A percentile compares a stretch with the other conserved stretches of the same genome.
Conservation (phyloP, 2,113 vertebrate species). For the Dolichotis patagonum region DNA sequence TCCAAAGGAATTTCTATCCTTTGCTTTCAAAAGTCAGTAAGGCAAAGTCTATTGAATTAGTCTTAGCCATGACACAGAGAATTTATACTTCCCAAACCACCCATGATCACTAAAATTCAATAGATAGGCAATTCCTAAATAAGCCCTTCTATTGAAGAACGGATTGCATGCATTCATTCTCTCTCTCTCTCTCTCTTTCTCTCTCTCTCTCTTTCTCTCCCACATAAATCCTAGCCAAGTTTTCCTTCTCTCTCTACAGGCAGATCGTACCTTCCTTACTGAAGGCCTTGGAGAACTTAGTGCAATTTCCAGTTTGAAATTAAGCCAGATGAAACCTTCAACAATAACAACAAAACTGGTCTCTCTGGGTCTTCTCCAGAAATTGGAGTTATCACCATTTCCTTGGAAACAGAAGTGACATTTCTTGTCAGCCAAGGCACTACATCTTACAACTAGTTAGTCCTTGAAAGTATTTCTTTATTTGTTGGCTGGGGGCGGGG, state of each 20-base stretch:
- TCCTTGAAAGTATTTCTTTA: conserved; percentile 69
- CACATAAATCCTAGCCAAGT: neutral
- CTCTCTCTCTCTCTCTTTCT: conserved; percentile 23
- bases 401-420: conserved; percentile 15
- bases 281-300: conserved; percentile 51
- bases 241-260: neutral
- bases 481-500: neutral
- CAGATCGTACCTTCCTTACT: neutral
- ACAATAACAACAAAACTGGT: neutral
- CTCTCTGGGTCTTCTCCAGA: neutral
- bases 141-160: conserved; percentile 1
- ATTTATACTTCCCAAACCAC: neutral
- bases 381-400: conserved; percentile 43
- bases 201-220: conserved; percentile 5
- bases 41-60: neutral
- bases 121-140: neutral
- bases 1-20: neutral
- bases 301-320: conserved; percentile 64
- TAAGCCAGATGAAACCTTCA: conserved; percentile 50
- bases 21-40: neutral
- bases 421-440: conserved; percentile 55
- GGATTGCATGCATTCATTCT: neutral
- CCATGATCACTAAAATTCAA: neutral
- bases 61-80: neutral
- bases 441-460: conserved; percentile 58